These are phyloP conservation scores for Geophilus truncorum DNA, from an alignment of 2,888 invertebrate genomes.

Conservation along the genomic window DNA sequence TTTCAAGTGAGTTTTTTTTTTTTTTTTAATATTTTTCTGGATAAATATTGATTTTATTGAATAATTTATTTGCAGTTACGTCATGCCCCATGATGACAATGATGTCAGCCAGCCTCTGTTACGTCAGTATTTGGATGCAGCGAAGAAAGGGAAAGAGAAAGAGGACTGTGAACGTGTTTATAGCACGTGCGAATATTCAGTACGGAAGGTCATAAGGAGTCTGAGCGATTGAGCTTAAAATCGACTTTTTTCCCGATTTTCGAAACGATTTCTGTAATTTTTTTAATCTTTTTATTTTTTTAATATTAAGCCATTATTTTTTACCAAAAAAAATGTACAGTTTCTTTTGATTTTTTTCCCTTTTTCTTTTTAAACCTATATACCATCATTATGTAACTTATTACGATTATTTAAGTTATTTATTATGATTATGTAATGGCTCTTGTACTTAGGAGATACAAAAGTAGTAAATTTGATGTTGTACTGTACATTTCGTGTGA, in stretches of 20 bases:
- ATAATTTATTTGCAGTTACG: slow-evolving; percentile 3
- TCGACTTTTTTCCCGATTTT: not conserved
- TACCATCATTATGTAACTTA: not conserved
- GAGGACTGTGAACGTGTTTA: slow-evolving; percentile 36
- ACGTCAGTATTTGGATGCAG: slow-evolving; percentile 35
- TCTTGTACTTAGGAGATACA: not conserved
- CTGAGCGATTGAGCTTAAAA: not conserved
- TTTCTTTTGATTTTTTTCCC: not conserved
- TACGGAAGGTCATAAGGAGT: slow-evolving; percentile 36
- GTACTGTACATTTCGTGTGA: not conserved
- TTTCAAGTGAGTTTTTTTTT: slow-evolving; percentile 35
- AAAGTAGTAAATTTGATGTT: not conserved
- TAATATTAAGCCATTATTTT: not conserved
- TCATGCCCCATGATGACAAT: not conserved
- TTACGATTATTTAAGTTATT: not conserved
- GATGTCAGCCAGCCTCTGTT: slow-evolving; percentile 28
- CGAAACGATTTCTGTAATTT: not conserved
- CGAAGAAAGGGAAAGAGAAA: slow-evolving; percentile 35
- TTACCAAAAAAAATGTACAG: slow-evolving; percentile 14
- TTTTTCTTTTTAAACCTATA: not conserved
- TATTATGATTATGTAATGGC: not conserved
- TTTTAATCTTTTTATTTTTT: not conserved
- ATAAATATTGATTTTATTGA: slow-evolving; percentile 6
- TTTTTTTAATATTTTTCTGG: not conserved
- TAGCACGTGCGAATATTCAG: slow-evolving; percentile 36